These are phyloP conservation scores for Stegastes partitus DNA, from an alignment of 2,113 vertebrate genomes.

Conservation along the genomic window DNA sequence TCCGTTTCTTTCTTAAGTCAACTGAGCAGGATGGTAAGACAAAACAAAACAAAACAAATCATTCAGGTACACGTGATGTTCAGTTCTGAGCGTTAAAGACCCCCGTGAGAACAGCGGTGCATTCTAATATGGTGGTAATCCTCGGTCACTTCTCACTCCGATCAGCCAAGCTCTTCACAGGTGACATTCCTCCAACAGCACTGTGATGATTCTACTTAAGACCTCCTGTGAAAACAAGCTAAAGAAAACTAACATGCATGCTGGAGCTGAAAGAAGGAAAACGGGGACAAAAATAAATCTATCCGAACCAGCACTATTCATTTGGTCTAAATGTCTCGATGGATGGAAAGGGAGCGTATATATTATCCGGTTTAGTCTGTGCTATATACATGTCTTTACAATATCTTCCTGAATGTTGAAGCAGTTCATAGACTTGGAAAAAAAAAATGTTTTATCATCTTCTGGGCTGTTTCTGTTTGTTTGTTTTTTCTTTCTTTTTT, in stretches of 20 bases:
- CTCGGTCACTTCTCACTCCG: slow-evolving; percentile 38
- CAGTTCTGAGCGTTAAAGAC: slow-evolving; percentile 50
- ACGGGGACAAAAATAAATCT: slow-evolving; percentile 84
- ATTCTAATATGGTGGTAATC: slow-evolving; percentile 47
- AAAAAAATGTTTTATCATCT: slow-evolving; percentile 86
- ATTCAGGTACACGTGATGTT: slow-evolving; percentile 30
- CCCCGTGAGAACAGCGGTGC: slow-evolving; percentile 55
- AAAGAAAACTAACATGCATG: slow-evolving; percentile 84
- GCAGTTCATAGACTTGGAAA: slow-evolving; percentile 96
- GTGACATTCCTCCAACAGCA: slow-evolving; percentile 53
- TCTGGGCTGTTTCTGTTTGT: slow-evolving; percentile 57
- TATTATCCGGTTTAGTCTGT: slow-evolving; percentile 99
- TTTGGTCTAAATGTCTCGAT: slow-evolving; percentile 94
- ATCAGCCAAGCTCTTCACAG: slow-evolving; percentile 49
- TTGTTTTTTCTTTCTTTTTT: slow-evolving; percentile 70
- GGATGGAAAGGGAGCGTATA: slow-evolving; percentile 94
- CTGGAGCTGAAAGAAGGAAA: slow-evolving; percentile 69
- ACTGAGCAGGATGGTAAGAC: slow-evolving; percentile 50
- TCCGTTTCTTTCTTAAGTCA: slow-evolving; percentile 42
- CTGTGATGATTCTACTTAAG: slow-evolving; percentile 66
- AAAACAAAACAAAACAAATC: slow-evolving; percentile 33
- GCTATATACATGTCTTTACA: slow-evolving; percentile 99
- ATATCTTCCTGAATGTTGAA: slow-evolving; percentile 99
- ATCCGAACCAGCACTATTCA: slow-evolving; percentile 91
- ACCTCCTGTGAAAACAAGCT: slow-evolving; percentile 80